Percentiles rank a stretch among this genome's conserved stretches.
Evolutionary conservation across 1,140 invertebrate species (phyloP).

Genomic region (Callitettix versicolor): DNA sequence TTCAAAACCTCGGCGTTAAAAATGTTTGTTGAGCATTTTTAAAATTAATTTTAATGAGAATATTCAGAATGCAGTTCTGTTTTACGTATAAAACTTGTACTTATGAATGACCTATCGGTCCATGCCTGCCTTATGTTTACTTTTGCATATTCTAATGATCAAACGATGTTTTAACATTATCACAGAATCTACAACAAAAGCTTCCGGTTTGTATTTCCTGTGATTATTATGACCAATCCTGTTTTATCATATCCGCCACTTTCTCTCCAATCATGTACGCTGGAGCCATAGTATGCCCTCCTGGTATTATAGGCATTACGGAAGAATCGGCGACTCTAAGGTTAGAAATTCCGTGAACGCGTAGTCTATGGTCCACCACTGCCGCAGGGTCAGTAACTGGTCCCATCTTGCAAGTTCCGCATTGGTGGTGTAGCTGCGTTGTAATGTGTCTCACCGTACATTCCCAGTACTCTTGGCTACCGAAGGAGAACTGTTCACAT

Average conservation of each 20-base stretch:
- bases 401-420: constrained; percentile 53
- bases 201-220: too few relatives aligned
- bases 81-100: too few relatives aligned
- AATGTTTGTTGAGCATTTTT: too few relatives aligned
- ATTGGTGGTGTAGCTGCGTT: constrained; percentile 64
- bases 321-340: constrained; percentile 24
- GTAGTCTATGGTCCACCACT: constrained; percentile 35
- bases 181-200: too few relatives aligned
- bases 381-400: constrained; percentile 31
- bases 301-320: constrained; percentile 17
- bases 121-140: too few relatives aligned
- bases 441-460: constrained; percentile 55
- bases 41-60: too few relatives aligned
- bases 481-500: constrained; percentile 46
- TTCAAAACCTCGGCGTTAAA: too few relatives aligned
- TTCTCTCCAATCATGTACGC: constrained; percentile 46
- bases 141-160: too few relatives aligned
- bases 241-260: constrained; percentile 42
- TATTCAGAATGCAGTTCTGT: too few relatives aligned
- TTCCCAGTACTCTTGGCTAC: constrained; percentile 60
- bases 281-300: constrained; percentile 31
- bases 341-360: constrained; percentile 21
- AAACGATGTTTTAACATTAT: too few relatives aligned
- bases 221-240: constrained; percentile 14
- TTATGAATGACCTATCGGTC: too few relatives aligned